Percentiles rank a stretch among this genome's conserved stretches.
These are phyloP conservation scores for Nemotelus nigrinus DNA, from an alignment of 2,888 invertebrate genomes.

Conservation along the genomic window DNA sequence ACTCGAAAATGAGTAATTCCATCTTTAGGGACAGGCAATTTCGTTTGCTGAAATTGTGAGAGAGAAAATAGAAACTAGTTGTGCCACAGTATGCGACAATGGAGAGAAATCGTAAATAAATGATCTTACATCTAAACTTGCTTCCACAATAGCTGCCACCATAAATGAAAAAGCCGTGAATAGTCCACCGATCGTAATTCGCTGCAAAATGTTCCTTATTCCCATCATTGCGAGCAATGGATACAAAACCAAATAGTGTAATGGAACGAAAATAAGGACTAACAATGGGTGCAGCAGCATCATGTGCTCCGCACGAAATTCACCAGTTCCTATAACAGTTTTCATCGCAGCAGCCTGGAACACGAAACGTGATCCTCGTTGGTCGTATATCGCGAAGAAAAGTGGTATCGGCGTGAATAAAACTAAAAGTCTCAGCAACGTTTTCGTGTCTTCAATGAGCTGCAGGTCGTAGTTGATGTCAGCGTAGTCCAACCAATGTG, in stretches of 20 bases:
- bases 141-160: constrained; percentile 85
- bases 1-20: constrained; percentile 70
- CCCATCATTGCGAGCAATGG: constrained; percentile 77
- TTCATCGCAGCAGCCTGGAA: constrained; percentile 91
- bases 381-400: constrained; percentile 95
- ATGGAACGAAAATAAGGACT: constrained; percentile 85
- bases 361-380: constrained; percentile 93
- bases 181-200: constrained; percentile 87
- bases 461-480: constrained; percentile 74
- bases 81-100: too few relatives aligned
- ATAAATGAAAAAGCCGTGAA: constrained; percentile 86
- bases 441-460: constrained; percentile 81
- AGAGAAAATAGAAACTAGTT: too few relatives aligned
- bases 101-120: too few relatives aligned
- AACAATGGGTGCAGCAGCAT: constrained; percentile 90
- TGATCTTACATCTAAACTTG: constrained; percentile 72
- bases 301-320: constrained; percentile 92
- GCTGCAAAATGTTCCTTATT: constrained; percentile 80
- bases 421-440: constrained; percentile 77
- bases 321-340: constrained; percentile 78
- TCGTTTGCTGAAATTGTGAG: too few relatives aligned
- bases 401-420: constrained; percentile 88
- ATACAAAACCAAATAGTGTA: constrained; percentile 83
- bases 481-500: constrained; percentile 91
- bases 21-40: too few relatives aligned